phyloP scores from a whole-genome alignment of 1,140 invertebrate species.

The Diprion similis region DNA sequence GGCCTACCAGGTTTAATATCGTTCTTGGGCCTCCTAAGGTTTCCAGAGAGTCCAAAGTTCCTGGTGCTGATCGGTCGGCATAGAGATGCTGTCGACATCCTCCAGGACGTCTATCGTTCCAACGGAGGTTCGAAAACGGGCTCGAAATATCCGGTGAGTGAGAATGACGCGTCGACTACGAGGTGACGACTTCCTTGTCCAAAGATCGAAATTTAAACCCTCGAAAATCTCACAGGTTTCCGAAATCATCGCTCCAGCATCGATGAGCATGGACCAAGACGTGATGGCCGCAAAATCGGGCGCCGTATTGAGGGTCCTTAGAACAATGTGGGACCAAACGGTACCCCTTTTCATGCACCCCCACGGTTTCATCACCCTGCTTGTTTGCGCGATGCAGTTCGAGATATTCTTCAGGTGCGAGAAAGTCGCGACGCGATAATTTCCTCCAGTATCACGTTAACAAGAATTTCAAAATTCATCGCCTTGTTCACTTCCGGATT shows the following conservation, averaged over 20 bases:
- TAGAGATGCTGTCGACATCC: not conserved
- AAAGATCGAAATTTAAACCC: not conserved
- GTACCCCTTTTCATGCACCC: not conserved
- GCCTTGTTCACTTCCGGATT: too few species aligned
- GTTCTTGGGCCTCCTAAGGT: not conserved
- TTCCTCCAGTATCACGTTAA: not conserved
- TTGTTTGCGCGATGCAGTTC: not conserved
- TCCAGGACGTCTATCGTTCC: not conserved
- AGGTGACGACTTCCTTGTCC: not conserved
- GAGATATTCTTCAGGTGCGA: not conserved
- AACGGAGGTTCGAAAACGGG: not conserved
- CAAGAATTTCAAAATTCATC: too few species aligned
- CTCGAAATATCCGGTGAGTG: not conserved
- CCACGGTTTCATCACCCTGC: not conserved
- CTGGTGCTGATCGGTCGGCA: not conserved
- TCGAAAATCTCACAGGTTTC: not conserved
- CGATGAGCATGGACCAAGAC: not conserved
- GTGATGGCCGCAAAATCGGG: not conserved
- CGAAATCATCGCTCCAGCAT: not conserved
- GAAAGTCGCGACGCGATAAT: not conserved
- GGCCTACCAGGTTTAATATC: not conserved
- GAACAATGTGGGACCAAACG: slow-evolving; percentile 5
- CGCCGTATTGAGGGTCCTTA: not conserved
- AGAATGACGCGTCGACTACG: not conserved
- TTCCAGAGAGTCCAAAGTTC: not conserved